Base-by-base conservation (phyloP, 2,113 vertebrate species). In the Phaethornis superciliosus region DNA sequence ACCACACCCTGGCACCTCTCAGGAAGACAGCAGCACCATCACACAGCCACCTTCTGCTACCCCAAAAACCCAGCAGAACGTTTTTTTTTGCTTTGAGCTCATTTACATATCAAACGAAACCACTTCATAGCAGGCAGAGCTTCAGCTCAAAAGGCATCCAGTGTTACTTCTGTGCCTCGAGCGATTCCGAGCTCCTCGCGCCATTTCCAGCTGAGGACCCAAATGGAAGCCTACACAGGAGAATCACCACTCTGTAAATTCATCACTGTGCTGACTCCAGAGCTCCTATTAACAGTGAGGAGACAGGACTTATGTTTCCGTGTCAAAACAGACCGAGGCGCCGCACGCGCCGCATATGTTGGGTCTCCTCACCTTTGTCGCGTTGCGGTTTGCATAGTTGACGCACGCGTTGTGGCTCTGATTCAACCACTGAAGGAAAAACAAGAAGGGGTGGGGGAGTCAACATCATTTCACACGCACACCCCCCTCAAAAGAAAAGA, bases 321-420 rank as follows among this genome's bases (percentile, higher is more conserved):
- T 52, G 35, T 59, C 63, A 75, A 67, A 76, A 62, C 56, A 81
- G 76, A 89, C 69, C 11, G 22, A 65, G 21, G 11, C 2, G 8
- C 49, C 10, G 44, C 35, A 3, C 3, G 11, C 5, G 11, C 21
- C 4, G 7, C 91, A 64, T 33, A 30, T n/a, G 56, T 16, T 54
- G 75, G 78, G 58, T 42, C 71, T 74, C 52, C 98, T 98, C 89
- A 99, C 99, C 99, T 99, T 98, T n/a, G 98, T 98, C 60, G 99
- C 99, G 18, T 99, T 99, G 74, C 99, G 98, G 97, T 99, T 99
- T 98, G 98, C 98, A 98, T 99, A 99, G 98, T 99, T 99, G 85
- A 99, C 99, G 83, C 99, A 99, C 42, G 99, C 99, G 1, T 99
- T 99, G 97, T 99, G 99, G 96, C 99, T 99, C 97, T 99, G 99